Base-by-base conservation (phyloP, 2,888 invertebrate species). In the Caenorhabditis plicata region DNA sequence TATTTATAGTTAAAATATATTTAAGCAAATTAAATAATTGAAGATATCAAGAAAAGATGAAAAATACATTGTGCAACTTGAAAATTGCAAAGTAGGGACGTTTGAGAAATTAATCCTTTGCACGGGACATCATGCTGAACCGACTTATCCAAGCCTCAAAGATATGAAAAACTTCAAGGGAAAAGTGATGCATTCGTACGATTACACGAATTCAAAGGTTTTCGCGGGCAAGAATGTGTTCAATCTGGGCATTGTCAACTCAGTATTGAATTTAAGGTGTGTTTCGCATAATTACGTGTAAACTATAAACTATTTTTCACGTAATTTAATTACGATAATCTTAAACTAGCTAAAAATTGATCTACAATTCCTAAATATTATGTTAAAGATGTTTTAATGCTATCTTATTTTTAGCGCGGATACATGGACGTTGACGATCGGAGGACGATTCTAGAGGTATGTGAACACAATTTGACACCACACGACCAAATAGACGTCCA, bases 241-340 rank as follows among this genome's bases (percentile, higher is more conserved):
- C 19, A 78, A 85, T 3, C 73, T 85, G 22, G 85, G 85, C 3
- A 82, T 85, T 44, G 84, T 85, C 2, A 85, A 85, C 63, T 84
- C 84, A 2, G 84, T n/a, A n/a, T n/a, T n/a, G n/a, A n/a, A n/a
- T n/a, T n/a, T n/a, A n/a, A n/a, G n/a, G n/a, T n/a, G n/a, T n/a
- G n/a, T n/a, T n/a, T n/a, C n/a, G n/a, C n/a, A n/a, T n/a, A n/a
- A n/a, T n/a, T n/a, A n/a, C n/a, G n/a, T n/a, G n/a, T n/a, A n/a
- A n/a, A n/a, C n/a, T n/a, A n/a, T n/a, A n/a, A n/a, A n/a, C n/a
- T n/a, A n/a, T n/a, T n/a, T n/a, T n/a, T n/a, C n/a, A n/a, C n/a
- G n/a, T n/a, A n/a, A n/a, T n/a, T n/a, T n/a, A n/a, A n/a, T n/a
- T n/a, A n/a, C n/a, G n/a, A n/a, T n/a, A n/a, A n/a, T n/a, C n/a